Conservation (phyloP, 2,797 vertebrate genomes). For the Bovichtus diacanthus region DNA sequence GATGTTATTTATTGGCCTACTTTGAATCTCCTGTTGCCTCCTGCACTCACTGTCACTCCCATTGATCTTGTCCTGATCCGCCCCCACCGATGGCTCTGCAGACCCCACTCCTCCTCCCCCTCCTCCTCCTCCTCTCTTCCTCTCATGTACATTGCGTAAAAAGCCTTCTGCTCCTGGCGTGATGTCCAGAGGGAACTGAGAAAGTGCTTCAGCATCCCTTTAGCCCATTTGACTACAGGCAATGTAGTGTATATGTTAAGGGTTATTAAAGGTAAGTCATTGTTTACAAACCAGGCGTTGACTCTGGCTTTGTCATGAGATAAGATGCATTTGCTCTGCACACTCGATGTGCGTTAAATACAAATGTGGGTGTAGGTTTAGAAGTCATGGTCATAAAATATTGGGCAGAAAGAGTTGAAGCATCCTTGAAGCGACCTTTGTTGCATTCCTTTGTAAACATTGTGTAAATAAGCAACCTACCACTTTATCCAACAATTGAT, state of each 20-base stretch:
- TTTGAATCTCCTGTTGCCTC: slow-evolving; percentile 84
- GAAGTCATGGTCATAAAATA: not conserved
- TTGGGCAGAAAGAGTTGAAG: not conserved
- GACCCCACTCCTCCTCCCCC: not conserved
- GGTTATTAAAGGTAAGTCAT: slow-evolving; percentile 29
- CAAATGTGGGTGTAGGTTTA: not conserved
- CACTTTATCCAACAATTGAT: not conserved
- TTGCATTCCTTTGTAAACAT: not conserved
- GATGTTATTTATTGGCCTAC: slow-evolving; percentile 88
- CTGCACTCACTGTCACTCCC: slow-evolving; percentile 82
- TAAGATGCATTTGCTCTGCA: slow-evolving; percentile 16
- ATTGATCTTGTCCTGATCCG: slow-evolving; percentile 84
- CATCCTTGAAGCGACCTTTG: no score
- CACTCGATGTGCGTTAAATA: not conserved
- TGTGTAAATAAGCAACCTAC: not conserved
- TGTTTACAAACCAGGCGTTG: slow-evolving; percentile 21
- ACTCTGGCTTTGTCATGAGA: slow-evolving; percentile 18
- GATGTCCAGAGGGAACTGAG: slow-evolving; percentile 24
- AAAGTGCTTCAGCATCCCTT: slow-evolving; percentile 36
- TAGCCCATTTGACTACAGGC: slow-evolving; percentile 20
- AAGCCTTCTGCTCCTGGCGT: slow-evolving; percentile 31
- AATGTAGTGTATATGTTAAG: not conserved
- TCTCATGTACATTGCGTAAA: slow-evolving; percentile 43
- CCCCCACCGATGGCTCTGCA: slow-evolving; percentile 58
- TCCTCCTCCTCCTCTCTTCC: slow-evolving; percentile 14